phyloP scores from a whole-genome alignment of 1,140 invertebrate genomes.

The Pseudachorutes palmiensis region DNA sequence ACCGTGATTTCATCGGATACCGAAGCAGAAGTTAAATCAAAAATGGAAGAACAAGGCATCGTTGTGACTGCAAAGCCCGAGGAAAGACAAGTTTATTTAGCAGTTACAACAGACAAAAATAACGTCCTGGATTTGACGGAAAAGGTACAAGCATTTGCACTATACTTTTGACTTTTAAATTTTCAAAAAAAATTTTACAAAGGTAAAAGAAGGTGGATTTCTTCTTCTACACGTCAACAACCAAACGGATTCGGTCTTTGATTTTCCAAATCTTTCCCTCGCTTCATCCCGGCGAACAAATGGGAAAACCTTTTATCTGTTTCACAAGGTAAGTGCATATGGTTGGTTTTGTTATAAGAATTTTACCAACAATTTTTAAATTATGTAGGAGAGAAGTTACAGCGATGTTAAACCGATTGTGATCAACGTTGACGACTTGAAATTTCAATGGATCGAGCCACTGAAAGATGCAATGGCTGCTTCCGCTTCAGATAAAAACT shows the following conservation, averaged over 20 bases:
- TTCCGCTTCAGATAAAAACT: neutral
- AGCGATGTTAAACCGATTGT: neutral
- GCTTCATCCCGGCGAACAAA: neutral
- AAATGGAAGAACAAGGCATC: constrained; percentile 1
- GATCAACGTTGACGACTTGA: constrained; percentile 9
- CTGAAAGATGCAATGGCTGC: constrained; percentile 7
- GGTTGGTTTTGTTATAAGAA: too few relatives aligned
- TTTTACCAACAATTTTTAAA: neutral
- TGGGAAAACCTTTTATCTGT: neutral
- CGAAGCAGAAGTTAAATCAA: neutral
- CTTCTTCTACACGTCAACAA: neutral
- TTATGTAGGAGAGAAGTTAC: neutral
- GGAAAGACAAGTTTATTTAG: neutral
- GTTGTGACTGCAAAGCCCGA: neutral
- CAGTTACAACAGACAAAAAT: too few relatives aligned
- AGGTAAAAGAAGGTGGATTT: constrained; percentile 10
- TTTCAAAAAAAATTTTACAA: too few relatives aligned
- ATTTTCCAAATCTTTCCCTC: neutral
- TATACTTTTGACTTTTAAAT: too few relatives aligned
- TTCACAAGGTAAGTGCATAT: neutral
- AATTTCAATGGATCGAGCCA: neutral
- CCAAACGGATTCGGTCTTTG: too few relatives aligned
- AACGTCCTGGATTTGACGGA: too few relatives aligned
- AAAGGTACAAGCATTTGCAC: too few relatives aligned
- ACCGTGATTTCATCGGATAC: neutral